Percentiles rank a stretch among this genome's conserved stretches.
Conservation (phyloP, 1,140 invertebrate genomes). For the Dinothrombium tinctorium region DNA sequence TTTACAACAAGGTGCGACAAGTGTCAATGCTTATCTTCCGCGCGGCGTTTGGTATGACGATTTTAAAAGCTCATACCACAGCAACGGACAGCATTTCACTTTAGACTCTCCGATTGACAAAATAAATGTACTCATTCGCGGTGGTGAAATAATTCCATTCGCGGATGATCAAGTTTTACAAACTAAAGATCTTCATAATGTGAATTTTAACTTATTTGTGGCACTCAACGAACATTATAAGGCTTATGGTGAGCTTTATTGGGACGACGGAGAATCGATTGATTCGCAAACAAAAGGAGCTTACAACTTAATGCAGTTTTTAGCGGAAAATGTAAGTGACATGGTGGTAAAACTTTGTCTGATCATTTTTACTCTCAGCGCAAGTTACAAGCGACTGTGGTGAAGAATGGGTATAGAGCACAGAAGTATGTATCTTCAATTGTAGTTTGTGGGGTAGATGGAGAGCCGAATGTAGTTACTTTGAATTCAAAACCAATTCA, state of each 20-base stretch:
- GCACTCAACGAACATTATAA: constrained; percentile 27
- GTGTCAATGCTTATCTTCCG: constrained; percentile 38
- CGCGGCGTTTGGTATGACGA: constrained; percentile 41
- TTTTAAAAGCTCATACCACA: constrained; percentile 19
- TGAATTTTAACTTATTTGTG: constrained; percentile 32
- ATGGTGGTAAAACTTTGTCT: too few relatives aligned
- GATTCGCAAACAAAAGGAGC: too few relatives aligned
- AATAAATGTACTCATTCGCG: constrained; percentile 41
- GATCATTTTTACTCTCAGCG: too few relatives aligned
- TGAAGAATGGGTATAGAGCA: too few relatives aligned
- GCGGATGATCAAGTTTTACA: constrained; percentile 34
- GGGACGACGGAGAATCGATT: constrained; percentile 42
- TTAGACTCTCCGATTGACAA: constrained; percentile 32
- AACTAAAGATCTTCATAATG: constrained; percentile 34
- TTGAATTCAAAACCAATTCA: too few relatives aligned
- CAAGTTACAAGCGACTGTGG: too few relatives aligned
- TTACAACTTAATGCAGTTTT: too few relatives aligned
- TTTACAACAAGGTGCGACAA: constrained; percentile 18
- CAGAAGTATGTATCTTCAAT: too few relatives aligned
- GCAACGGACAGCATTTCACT: constrained; percentile 25
- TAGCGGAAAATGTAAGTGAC: too few relatives aligned
- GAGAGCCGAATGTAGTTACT: too few relatives aligned
- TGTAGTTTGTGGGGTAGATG: too few relatives aligned
- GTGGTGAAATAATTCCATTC: constrained; percentile 41
- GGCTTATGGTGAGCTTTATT: constrained; percentile 39